These are phyloP conservation scores for Cavia porcellus DNA, from an alignment of 2,113 vertebrate species.

Conservation along the genomic window DNA sequence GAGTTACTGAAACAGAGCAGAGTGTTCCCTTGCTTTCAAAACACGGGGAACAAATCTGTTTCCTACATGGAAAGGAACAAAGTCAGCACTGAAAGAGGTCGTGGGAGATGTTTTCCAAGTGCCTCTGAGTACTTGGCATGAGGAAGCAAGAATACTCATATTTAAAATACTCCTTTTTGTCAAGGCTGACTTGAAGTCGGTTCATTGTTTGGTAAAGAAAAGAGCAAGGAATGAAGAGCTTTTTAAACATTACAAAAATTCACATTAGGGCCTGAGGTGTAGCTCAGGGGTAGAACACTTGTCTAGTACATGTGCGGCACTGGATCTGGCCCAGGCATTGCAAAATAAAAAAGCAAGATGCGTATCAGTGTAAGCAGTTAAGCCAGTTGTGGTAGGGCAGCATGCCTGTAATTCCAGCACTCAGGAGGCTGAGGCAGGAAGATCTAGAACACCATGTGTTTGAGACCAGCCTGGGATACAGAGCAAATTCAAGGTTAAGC, in stretches of 20 bases:
- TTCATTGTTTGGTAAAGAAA: background rate
- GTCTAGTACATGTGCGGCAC: background rate
- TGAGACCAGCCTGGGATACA: background rate
- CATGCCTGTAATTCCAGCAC: background rate
- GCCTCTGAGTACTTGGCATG: constrained; percentile 1
- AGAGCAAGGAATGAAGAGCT: background rate
- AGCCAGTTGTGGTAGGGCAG: background rate
- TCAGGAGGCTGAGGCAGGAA: background rate
- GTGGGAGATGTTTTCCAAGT: background rate
- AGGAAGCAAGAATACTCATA: background rate
- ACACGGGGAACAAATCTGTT: constrained; percentile 52
- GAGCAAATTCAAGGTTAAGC: background rate
- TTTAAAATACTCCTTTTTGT: background rate
- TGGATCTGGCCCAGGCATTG: background rate
- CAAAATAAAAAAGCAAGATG: background rate
- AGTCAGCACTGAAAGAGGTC: background rate
- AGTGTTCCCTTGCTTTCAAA: background rate
- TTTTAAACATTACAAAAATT: background rate
- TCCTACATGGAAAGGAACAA: constrained; percentile 40
- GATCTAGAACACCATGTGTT: background rate
- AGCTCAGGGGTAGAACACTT: background rate
- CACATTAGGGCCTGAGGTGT: background rate
- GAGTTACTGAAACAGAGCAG: background rate
- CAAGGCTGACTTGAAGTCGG: background rate
- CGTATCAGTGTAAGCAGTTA: background rate